These are phyloP conservation scores for Drosophila paramelanica DNA, from an alignment of 2,888 invertebrate species.

Conservation along the genomic window DNA sequence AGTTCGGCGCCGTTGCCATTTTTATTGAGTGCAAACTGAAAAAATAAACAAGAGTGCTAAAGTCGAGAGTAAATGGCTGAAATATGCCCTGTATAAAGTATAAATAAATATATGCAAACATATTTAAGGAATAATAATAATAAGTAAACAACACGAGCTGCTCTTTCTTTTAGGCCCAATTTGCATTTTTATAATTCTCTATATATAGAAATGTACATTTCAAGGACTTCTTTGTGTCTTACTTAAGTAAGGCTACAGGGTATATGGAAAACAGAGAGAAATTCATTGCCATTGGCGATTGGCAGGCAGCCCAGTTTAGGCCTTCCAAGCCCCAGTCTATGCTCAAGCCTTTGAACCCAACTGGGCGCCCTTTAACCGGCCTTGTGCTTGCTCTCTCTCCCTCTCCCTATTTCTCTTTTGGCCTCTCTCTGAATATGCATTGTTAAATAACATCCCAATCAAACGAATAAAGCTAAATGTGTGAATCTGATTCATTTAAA, in stretches of 20 bases:
- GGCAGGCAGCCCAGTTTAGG: conserved; percentile 11
- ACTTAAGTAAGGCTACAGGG: background rate
- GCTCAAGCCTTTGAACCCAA: conserved; percentile 2
- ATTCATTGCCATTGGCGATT: conserved; percentile 28
- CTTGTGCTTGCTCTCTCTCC: background rate
- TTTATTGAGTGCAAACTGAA: conserved; percentile 72
- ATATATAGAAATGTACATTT: too few species aligned
- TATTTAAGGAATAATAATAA: too few species aligned
- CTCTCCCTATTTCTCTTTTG: background rate
- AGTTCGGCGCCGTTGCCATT: conserved; percentile 41
- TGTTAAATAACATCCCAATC: background rate
- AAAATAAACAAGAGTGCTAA: conserved; percentile 13
- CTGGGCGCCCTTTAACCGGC: background rate
- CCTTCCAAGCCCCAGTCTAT: background rate
- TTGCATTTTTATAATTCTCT: too few species aligned
- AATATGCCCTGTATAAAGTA: background rate
- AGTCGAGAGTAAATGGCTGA: background rate
- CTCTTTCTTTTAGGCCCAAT: too few species aligned
- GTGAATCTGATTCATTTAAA: background rate
- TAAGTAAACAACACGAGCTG: too few species aligned
- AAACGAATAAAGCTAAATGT: background rate
- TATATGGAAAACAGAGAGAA: background rate
- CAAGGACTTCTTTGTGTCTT: too few species aligned
- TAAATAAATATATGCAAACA: too few species aligned
- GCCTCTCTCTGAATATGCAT: background rate